phyloP scores from a whole-genome alignment of 2,888 invertebrate genomes.

The Drosophila pullipes region DNA sequence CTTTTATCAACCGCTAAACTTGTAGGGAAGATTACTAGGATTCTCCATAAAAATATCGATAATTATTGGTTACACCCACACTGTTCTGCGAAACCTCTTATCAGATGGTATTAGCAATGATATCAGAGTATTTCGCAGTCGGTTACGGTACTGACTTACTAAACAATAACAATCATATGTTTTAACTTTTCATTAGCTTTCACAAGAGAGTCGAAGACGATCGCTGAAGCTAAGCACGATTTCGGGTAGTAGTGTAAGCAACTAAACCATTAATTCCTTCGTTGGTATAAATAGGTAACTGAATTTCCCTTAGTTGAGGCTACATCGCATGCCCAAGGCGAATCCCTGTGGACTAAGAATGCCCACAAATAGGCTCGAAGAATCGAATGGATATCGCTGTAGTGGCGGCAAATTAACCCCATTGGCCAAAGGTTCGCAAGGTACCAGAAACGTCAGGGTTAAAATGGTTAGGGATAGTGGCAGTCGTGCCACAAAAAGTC shows the following conservation, averaged over 20 bases:
- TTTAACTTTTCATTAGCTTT: background rate
- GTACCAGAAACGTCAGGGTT: fast-evolving
- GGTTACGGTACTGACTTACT: background rate
- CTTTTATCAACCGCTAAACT: too few relatives aligned
- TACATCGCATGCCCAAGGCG: background rate
- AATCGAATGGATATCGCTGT: constrained; percentile 1
- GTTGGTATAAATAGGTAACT: fast-evolving
- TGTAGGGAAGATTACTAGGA: background rate
- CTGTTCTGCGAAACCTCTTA: background rate
- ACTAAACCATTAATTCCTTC: background rate
- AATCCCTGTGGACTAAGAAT: background rate
- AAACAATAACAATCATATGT: background rate
- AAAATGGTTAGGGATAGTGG: background rate
- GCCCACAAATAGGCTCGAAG: background rate
- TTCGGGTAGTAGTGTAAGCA: background rate
- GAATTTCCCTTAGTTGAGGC: background rate
- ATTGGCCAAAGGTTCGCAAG: background rate
- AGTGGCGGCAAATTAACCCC: constrained; percentile 18
- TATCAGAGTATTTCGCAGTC: background rate
- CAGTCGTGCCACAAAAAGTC: background rate
- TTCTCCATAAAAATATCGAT: background rate
- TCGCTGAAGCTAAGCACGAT: background rate
- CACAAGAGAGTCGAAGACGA: background rate
- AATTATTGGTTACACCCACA: background rate
- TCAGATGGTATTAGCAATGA: too few relatives aligned